These are phyloP conservation scores for Drosophila pandora DNA, from an alignment of 1,140 invertebrate genomes.

Conservation along the genomic window DNA sequence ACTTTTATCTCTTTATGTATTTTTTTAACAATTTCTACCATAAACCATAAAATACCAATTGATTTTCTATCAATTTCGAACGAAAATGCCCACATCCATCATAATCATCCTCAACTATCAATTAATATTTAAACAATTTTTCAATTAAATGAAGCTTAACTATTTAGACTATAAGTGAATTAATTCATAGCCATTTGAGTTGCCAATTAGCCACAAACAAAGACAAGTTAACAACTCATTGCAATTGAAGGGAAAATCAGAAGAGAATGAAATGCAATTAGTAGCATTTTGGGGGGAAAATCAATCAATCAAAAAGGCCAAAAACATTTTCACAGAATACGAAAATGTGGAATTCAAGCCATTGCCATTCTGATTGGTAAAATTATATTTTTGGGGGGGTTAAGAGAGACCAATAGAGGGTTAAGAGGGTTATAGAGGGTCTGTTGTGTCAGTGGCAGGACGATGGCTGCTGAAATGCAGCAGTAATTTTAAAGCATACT, in stretches of 20 bases:
- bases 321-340: too few species aligned
- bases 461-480: background rate
- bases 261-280: too few species aligned
- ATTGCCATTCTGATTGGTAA: background rate
- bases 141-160: background rate
- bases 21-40: too few species aligned
- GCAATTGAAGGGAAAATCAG: too few species aligned
- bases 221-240: too few species aligned
- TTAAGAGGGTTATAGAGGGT: background rate
- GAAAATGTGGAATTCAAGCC: background rate
- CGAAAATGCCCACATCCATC: too few species aligned
- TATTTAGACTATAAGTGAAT: too few species aligned
- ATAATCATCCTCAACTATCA: background rate
- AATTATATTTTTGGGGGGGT: background rate
- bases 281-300: background rate
- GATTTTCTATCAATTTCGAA: too few species aligned
- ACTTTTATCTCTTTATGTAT: too few species aligned
- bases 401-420: background rate
- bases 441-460: conserved; percentile 16
- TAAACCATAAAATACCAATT: too few species aligned
- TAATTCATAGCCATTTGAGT: too few species aligned
- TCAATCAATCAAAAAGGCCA: background rate
- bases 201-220: too few species aligned
- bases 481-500: conserved; percentile 67
- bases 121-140: background rate